A percentile compares a stretch with the other conserved stretches of the same genome.
Conservation (phyloP, 2,797 vertebrate genomes). For the Balearica regulorum region DNA sequence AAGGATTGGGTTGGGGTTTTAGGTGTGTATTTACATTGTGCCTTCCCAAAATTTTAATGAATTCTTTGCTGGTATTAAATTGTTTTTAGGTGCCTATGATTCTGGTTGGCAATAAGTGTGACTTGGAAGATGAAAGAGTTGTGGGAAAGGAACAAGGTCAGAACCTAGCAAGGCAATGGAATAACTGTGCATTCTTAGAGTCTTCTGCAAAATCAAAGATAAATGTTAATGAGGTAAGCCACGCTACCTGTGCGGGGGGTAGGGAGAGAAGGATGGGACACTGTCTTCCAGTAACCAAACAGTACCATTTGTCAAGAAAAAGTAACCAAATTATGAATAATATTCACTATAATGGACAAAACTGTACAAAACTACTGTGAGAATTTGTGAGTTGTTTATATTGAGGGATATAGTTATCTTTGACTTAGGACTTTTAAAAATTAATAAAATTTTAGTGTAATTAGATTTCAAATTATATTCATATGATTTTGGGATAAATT, state of each 20-base stretch:
- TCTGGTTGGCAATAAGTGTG: constrained; percentile 90
- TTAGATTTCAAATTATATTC: not conserved
- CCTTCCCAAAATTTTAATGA: not conserved
- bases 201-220: constrained; percentile 92
- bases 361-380: not conserved
- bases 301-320: not conserved
- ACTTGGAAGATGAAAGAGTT: constrained; percentile 90
- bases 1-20: not conserved
- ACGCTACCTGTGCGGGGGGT: not conserved
- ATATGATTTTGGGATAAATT: not conserved
- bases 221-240: constrained; percentile 88
- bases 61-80: not conserved
- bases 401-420: not conserved
- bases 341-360: not conserved
- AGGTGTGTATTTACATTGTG: not conserved
- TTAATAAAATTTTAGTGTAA: not conserved
- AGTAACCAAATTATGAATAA: not conserved
- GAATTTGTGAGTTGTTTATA: not conserved
- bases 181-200: constrained; percentile 89
- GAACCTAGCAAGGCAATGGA: constrained; percentile 89
- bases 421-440: not conserved
- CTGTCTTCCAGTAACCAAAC: not conserved
- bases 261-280: not conserved
- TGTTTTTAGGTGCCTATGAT: constrained; percentile 86
- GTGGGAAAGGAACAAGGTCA: constrained; percentile 91